A percentile compares a stretch with the other conserved stretches of the same genome.
Evolutionary conservation across 2,888 invertebrate species (phyloP).

Genomic region (Drosophila lutescens): DNA sequence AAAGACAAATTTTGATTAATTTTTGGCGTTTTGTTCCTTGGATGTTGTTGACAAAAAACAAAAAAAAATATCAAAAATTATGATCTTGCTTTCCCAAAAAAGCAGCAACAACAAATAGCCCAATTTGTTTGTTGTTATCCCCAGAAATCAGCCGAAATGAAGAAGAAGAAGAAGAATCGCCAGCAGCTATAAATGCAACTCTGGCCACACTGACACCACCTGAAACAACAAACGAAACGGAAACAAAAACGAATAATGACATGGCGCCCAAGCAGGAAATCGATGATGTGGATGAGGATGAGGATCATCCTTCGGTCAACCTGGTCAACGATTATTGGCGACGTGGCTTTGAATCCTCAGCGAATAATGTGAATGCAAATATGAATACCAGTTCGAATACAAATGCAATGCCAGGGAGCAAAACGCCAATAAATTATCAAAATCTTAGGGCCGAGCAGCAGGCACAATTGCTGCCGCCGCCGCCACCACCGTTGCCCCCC

Average conservation of each 20-base stretch:
- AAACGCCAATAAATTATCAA: conserved; percentile 82
- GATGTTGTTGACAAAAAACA: conserved; percentile 69
- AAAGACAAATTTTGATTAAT: conserved; percentile 65
- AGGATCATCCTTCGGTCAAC: neutral
- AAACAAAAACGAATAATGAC: conserved; percentile 13
- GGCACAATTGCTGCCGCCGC: conserved; percentile 83
- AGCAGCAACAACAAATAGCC: conserved; percentile 69
- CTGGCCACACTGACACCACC: conserved; percentile 1
- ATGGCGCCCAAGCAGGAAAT: conserved; percentile 54
- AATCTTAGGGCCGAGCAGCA: conserved; percentile 68
- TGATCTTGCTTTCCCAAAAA: conserved; percentile 5
- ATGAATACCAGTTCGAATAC: conserved; percentile 43
- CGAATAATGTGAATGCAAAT: conserved; percentile 31
- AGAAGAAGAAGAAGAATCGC: neutral
- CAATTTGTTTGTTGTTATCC: conserved; percentile 73
- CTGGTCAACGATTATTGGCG: conserved; percentile 91
- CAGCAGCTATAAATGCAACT: neutral
- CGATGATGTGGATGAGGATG: conserved; percentile 38
- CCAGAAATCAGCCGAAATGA: conserved; percentile 49
- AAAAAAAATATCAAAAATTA: conserved; percentile 28
- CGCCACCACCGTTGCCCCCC: conserved; percentile 74
- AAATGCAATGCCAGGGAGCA: conserved; percentile 64
- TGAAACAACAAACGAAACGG: conserved; percentile 37
- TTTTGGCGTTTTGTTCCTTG: conserved; percentile 79
- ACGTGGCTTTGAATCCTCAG: conserved; percentile 86